These are phyloP conservation scores for Heliconius hortense DNA, from an alignment of 2,888 invertebrate genomes.

Conservation along the genomic window DNA sequence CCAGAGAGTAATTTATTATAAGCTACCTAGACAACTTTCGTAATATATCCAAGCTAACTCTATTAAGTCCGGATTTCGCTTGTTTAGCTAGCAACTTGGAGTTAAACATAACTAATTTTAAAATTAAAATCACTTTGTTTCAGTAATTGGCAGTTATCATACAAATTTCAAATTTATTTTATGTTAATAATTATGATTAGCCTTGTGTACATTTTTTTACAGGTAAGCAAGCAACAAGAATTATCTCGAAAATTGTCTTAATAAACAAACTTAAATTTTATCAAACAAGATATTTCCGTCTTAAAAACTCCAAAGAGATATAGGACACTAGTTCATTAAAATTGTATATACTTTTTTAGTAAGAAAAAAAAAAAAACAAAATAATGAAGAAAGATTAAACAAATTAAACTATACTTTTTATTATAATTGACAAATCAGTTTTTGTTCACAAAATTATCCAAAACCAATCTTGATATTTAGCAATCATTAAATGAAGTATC, in stretches of 20 bases:
- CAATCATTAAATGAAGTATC: conserved; percentile 1
- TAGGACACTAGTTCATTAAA: background rate
- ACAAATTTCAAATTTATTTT: background rate
- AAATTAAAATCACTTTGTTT: background rate
- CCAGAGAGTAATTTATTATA: conserved; percentile 77
- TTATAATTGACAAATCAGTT: background rate
- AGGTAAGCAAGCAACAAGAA: background rate
- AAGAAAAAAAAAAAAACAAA: too few species aligned
- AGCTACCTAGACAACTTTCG: conserved; percentile 75
- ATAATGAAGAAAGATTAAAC: background rate
- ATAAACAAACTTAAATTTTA: background rate
- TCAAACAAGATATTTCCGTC: background rate
- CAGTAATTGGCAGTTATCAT: background rate
- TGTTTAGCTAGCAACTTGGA: conserved; percentile 16
- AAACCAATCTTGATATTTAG: background rate
- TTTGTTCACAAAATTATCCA: background rate
- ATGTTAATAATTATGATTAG: background rate
- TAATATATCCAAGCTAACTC: conserved; percentile 65
- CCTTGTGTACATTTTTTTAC: background rate
- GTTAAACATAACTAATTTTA: background rate
- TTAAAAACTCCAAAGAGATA: background rate
- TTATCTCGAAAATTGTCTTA: background rate
- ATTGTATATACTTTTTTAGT: background rate
- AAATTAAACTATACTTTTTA: background rate
- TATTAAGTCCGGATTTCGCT: conserved; percentile 38